Conservation (phyloP, 1,140 invertebrate genomes). For the Gonioctena quinquepunctata region DNA sequence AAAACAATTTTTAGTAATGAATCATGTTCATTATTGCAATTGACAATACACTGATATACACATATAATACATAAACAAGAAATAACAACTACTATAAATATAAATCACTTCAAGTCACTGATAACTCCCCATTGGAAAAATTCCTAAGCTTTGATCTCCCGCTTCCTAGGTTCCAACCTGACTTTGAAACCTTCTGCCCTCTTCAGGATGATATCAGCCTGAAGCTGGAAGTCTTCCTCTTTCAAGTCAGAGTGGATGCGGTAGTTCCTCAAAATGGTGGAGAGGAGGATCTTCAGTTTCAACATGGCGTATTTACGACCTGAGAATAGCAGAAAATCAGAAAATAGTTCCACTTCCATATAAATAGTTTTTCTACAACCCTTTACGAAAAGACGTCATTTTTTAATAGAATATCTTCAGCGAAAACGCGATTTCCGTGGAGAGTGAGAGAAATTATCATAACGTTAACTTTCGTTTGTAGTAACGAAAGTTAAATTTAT, state of each 20-base stretch:
- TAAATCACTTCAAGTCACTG: neutral
- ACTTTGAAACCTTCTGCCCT: constrained; percentile 77
- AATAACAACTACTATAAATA: neutral
- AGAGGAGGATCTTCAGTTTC: constrained; percentile 79
- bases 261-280: constrained; percentile 84
- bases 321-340: constrained; percentile 29
- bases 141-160: constrained; percentile 5
- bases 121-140: neutral
- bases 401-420: too few species aligned
- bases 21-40: constrained; percentile 17
- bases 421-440: too few species aligned
- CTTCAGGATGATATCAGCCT: constrained; percentile 83
- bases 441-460: too few species aligned
- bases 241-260: constrained; percentile 68
- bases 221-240: constrained; percentile 72
- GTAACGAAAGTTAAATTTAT: too few species aligned
- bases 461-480: too few species aligned
- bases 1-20: constrained; percentile 10
- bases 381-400: too few species aligned
- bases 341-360: too few species aligned
- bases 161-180: constrained; percentile 67
- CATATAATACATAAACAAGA: neutral
- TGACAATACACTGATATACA: constrained; percentile 22
- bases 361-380: too few species aligned
- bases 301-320: constrained; percentile 79